Evolutionary conservation across 2,888 invertebrate genomes (phyloP).

Genomic region (Xestoiulus laeticollis): DNA sequence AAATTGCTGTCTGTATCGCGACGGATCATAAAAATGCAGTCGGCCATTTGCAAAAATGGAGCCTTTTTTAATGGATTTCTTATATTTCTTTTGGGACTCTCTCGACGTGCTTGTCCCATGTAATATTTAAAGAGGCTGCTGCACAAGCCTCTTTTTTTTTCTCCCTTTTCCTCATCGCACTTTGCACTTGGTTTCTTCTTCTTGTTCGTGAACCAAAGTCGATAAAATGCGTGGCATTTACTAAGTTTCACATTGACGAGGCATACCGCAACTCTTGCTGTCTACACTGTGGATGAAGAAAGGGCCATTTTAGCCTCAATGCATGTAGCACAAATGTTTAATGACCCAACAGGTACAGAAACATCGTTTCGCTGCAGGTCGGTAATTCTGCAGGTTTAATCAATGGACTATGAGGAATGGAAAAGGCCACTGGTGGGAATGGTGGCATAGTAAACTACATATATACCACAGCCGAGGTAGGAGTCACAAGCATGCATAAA

Average conservation of each 20-base stretch:
- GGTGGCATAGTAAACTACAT: no score
- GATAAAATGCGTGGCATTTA: not conserved
- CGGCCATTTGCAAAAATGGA: not conserved
- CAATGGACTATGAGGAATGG: no score
- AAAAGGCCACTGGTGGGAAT: no score
- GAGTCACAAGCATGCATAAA: no score
- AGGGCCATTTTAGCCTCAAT: no score
- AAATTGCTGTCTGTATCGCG: constrained; percentile 9
- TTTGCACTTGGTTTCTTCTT: not conserved
- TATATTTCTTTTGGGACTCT: not conserved
- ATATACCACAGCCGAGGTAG: no score
- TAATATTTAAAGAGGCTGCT: not conserved
- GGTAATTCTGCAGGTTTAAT: no score
- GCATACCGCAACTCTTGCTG: not conserved
- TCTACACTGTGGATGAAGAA: not conserved
- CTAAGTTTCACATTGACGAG: not conserved
- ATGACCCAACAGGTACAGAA: no score
- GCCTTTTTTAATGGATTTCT: constrained; percentile 7
- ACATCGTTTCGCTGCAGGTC: no score
- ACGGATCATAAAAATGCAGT: not conserved
- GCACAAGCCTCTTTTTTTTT: not conserved
- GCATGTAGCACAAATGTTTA: no score
- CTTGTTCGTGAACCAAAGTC: not conserved
- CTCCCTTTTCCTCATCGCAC: not conserved
- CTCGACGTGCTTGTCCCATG: not conserved